Evolutionary conservation across 2,113 vertebrate species (phyloP), one percentile per base, ranked within the genome.

Genomic region (Paramisgurnus dabryanus): DNA sequence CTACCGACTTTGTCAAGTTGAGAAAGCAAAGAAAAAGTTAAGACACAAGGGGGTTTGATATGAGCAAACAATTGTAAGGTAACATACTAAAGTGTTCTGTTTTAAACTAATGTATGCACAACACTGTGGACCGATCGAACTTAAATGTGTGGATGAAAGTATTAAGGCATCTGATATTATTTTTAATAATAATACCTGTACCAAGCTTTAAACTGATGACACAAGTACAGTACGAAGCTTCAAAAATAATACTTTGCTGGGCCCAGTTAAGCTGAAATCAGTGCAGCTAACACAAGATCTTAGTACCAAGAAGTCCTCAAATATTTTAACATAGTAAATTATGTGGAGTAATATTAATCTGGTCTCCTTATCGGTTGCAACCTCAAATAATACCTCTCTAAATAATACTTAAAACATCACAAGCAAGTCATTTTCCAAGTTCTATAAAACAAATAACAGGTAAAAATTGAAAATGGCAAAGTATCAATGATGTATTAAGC

Each of bases 401-500:
- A 74, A 74, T 74, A 15, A 27, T 5, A 64, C 53, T 69, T 45
- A 53, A 27, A 47, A 71, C 61, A 27, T 65, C 53, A 71, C 66
- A 65, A 50, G 71, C 79, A 75, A 61, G 80, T 78, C 0, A 58
- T 58, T 70, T 86, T 71, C 83, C 78, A 82, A 77, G 68, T 76
- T 45, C 49, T 67, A 85, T 75, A 83, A 83, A 85, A 53, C 79
- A 83, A 86, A 84, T 40, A 80, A 34, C 80, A 18, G 4, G 74
- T 79, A 80, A 49, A 49, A 82, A 58, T 10, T 11, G 60, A 41
- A 77, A 87, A 83, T 50, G 6, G 9, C 45, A 58, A 4, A n/a
- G 17, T 18, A 43, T 39, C 64, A 45, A 69, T 67, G 79, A 79
- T 67, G 78, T 57, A 70, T 81, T 10, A 82, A 78, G 65, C 77